Conservation (phyloP, 2,797 vertebrate genomes). For the Rhinatrema bivittatum region DNA sequence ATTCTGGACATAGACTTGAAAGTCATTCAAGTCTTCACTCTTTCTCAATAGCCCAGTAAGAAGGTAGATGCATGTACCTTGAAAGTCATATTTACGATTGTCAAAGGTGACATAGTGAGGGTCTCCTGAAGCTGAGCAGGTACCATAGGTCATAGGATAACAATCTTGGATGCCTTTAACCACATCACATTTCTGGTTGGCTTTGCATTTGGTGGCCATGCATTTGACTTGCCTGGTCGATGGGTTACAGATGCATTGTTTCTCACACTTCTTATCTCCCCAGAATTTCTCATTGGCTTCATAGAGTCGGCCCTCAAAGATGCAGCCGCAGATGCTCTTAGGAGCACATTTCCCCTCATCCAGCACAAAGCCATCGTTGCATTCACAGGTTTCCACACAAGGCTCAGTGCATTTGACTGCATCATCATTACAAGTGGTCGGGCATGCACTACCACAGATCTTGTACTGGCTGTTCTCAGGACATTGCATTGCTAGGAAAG, state of each 20-base stretch:
- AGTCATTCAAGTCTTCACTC: neutral
- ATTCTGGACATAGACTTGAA: neutral
- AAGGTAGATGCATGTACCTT: conserved; percentile 23
- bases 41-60: conserved; percentile 10
- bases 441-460: conserved; percentile 54
- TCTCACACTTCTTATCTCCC: conserved; percentile 47
- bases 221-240: conserved; percentile 43
- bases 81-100: conserved; percentile 15
- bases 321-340: conserved; percentile 55
- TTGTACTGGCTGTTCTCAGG: conserved; percentile 62
- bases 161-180: conserved; percentile 53
- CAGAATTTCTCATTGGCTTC: conserved; percentile 56
- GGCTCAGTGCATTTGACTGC: conserved; percentile 38
- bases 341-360: conserved; percentile 51
- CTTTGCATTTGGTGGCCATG: conserved; percentile 36
- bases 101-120: conserved; percentile 26
- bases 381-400: conserved; percentile 72
- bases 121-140: conserved; percentile 35
- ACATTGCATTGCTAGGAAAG: conserved; percentile 49
- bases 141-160: conserved; percentile 19
- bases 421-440: conserved; percentile 51
- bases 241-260: conserved; percentile 51
- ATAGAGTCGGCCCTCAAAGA: conserved; percentile 45
- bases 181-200: conserved; percentile 39
- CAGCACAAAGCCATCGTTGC: conserved; percentile 52